phyloP scores from a whole-genome alignment of 2,888 invertebrate species.

The Cabera pusaria region DNA sequence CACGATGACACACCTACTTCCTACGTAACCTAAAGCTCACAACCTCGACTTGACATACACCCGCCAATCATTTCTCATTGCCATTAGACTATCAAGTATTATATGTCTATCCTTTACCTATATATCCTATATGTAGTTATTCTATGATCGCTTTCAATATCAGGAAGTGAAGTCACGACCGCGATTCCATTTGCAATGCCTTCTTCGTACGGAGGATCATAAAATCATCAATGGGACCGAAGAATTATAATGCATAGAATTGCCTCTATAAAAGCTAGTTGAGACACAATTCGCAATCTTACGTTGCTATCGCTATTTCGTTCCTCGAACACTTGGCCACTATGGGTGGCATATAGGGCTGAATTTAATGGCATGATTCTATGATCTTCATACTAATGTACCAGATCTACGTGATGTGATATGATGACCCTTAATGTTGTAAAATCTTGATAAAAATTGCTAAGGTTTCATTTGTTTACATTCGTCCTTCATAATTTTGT shows the following conservation, averaged over 20 bases:
- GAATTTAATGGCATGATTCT: slow-evolving; percentile 22
- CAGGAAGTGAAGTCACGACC: slow-evolving; percentile 72
- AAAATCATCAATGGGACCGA: slow-evolving; percentile 77
- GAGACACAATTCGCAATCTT: slow-evolving; percentile 62
- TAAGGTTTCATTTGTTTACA: no score
- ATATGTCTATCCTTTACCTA: no score
- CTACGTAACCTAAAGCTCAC: slow-evolving; percentile 10
- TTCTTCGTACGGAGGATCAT: slow-evolving; percentile 71
- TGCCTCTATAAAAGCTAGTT: slow-evolving; percentile 60
- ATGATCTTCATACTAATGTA: slow-evolving; percentile 29
- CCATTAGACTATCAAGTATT: slow-evolving; percentile 2
- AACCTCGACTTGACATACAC: slow-evolving; percentile 17
- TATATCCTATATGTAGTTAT: slow-evolving; percentile 33
- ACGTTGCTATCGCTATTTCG: slow-evolving; percentile 35
- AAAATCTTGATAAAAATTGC: no score
- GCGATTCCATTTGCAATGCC: slow-evolving; percentile 66
- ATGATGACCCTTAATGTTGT: no score
- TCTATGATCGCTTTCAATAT: slow-evolving; percentile 57
- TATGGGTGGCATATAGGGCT: slow-evolving; percentile 29
- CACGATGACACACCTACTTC: no score
- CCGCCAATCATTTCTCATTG: slow-evolving; percentile 56
- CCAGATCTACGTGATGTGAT: slow-evolving; percentile 10
- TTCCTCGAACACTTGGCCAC: slow-evolving; percentile 31
- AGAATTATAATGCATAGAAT: slow-evolving; percentile 65
- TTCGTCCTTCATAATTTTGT: slow-evolving; percentile 4